phyloP scores from a whole-genome alignment of 2,113 vertebrate species.

The Ia io region DNA sequence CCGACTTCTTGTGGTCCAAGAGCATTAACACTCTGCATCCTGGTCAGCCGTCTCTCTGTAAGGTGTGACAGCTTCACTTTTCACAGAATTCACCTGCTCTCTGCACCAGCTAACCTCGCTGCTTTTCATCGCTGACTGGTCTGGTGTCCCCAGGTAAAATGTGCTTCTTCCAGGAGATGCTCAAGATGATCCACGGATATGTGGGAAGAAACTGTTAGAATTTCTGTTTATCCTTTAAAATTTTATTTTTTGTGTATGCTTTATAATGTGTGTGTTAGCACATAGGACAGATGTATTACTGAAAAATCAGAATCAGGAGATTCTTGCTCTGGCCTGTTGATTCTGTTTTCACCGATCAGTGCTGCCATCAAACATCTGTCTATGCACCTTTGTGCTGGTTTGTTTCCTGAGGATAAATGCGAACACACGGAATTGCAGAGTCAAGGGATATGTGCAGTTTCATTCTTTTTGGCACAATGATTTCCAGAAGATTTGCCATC shows the following conservation, averaged over 20 bases:
- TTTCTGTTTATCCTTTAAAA: background rate
- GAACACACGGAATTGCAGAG: background rate
- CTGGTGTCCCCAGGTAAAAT: background rate
- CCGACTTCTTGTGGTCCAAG: background rate
- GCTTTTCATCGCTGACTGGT: background rate
- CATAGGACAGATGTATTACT: background rate
- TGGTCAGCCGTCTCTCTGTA: background rate
- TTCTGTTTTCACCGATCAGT: background rate
- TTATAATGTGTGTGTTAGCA: background rate
- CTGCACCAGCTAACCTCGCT: background rate
- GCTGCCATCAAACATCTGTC: background rate
- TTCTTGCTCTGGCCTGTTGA: background rate
- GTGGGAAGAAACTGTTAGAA: background rate
- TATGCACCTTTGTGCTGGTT: background rate
- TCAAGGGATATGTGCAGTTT: background rate
- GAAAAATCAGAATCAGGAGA: background rate
- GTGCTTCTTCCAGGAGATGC: background rate
- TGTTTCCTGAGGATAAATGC: background rate
- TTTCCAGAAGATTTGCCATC: background rate
- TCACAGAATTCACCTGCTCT: background rate
- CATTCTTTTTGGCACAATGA: background rate
- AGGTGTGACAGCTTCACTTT: background rate
- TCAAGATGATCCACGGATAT: background rate
- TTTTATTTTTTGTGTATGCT: background rate
- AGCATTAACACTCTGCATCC: background rate